Percentiles rank a stretch among this genome's conserved stretches.
phyloP scores from a whole-genome alignment of 1,140 invertebrate genomes.

The Magallana ariakensis region DNA sequence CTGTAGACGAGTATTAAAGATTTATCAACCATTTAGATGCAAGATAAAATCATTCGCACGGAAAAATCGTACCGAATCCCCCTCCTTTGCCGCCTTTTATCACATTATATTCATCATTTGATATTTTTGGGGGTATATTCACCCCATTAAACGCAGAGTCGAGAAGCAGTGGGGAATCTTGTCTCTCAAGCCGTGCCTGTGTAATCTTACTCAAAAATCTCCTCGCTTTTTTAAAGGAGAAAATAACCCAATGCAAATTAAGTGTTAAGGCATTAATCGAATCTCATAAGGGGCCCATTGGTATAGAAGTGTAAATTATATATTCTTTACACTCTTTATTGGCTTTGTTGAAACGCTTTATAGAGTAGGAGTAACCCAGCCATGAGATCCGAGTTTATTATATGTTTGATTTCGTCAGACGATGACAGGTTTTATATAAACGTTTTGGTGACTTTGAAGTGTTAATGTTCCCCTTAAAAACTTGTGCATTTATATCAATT shows the following conservation, averaged over 20 bases:
- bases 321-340: slow-evolving; percentile 30
- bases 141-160: background rate
- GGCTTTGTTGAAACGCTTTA: slow-evolving; percentile 32
- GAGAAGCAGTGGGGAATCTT: slow-evolving; percentile 19
- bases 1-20: background rate
- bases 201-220: slow-evolving; percentile 32
- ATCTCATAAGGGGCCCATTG: slow-evolving; percentile 6
- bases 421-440: slow-evolving; percentile 28
- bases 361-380: slow-evolving; percentile 12
- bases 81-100: background rate
- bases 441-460: slow-evolving; percentile 29
- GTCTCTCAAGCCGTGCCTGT: background rate
- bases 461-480: background rate
- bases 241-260: slow-evolving; percentile 32
- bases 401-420: slow-evolving; percentile 25
- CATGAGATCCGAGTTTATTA: slow-evolving; percentile 27
- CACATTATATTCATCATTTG: background rate
- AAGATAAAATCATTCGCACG: background rate
- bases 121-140: slow-evolving; percentile 14
- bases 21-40: background rate
- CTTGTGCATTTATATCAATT: too few species aligned
- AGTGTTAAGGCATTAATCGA: slow-evolving; percentile 31
- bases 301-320: slow-evolving; percentile 35
- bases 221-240: background rate
- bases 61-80: background rate